Evolutionary conservation across 2,113 vertebrate genomes (phyloP).

Genomic region (Tetrax tetrax): DNA sequence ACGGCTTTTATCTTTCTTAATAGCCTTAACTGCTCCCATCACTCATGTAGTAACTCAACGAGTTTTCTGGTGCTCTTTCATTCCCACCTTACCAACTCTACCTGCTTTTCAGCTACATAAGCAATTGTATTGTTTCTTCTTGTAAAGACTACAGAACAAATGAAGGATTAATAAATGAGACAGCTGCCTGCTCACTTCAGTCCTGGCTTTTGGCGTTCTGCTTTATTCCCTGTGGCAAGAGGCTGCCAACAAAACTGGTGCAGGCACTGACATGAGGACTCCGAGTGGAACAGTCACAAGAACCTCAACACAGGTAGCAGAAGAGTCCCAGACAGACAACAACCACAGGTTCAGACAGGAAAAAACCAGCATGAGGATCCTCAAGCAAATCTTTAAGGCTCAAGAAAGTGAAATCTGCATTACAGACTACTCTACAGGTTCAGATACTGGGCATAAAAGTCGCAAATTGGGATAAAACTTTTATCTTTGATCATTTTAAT

Average conservation of each 20-base stretch:
- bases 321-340: not conserved
- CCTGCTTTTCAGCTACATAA: not conserved
- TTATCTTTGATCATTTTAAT: not conserved
- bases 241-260: constrained; percentile 24
- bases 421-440: not conserved
- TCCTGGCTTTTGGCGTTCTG: not conserved
- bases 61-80: not conserved
- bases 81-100: not conserved
- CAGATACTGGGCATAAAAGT: not conserved
- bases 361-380: not conserved
- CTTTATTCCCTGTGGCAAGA: not conserved
- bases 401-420: constrained; percentile 3
- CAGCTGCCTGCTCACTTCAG: constrained; percentile 27
- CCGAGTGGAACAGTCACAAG: constrained; percentile 25
- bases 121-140: not conserved
- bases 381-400: not conserved
- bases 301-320: not conserved
- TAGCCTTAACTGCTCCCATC: not conserved
- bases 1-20: not conserved
- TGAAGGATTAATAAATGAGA: constrained; percentile 12
- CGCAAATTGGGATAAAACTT: not conserved
- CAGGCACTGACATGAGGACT: not conserved
- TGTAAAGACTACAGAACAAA: not conserved
- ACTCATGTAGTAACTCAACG: not conserved
- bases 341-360: not conserved